Base-by-base conservation (phyloP, 2,888 invertebrate species). In the Drosophila mimetica region DNA sequence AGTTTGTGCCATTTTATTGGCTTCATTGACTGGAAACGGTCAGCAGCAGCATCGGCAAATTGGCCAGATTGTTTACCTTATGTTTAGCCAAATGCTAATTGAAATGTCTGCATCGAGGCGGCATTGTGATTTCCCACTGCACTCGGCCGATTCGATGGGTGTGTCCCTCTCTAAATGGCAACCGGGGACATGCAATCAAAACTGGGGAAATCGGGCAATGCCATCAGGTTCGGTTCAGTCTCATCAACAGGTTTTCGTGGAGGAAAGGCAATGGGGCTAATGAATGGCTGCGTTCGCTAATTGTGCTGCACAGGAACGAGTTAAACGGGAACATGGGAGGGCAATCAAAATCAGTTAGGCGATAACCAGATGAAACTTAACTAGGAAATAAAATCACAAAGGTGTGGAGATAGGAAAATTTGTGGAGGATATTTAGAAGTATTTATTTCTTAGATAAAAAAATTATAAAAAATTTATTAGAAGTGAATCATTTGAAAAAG, bases 81-180 rank as follows among this genome's bases (percentile, higher is more conserved):
- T 59, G 44, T 58, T 75, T 69, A 70, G 60, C 71, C 54, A 67
- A 71, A 63, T 77, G 81, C 55, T 64, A 77, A 79, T 69, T 76
- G 67, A 59, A 50, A 59, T 77, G 71, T 58, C 52, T 42, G 63
- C 71, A 64, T 44, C 32, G 42, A n/a, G 22, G 50, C 66, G 46
- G 50, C 41, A 25, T 25, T 25, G 25, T 25, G 13, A 36, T 36
- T 30, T 50, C 32, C 41, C 34, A 55, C 55, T 46, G 32, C 51
- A 63, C 48, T 41, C 54, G 57, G 42, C 9, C 42, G n/a, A 28
- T 41, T 8, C 30, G n/a, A 60, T 57, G 71, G 67, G 71, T 46
- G 71, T 71, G 67, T 44, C 61, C 20, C 41, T 14, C 59, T 50
- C 25, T 70, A 50, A 67, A 59, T 70, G 65, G 20, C 57, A 67